phyloP scores from a whole-genome alignment of 2,888 invertebrate species.

The Lycia hirtaria region DNA sequence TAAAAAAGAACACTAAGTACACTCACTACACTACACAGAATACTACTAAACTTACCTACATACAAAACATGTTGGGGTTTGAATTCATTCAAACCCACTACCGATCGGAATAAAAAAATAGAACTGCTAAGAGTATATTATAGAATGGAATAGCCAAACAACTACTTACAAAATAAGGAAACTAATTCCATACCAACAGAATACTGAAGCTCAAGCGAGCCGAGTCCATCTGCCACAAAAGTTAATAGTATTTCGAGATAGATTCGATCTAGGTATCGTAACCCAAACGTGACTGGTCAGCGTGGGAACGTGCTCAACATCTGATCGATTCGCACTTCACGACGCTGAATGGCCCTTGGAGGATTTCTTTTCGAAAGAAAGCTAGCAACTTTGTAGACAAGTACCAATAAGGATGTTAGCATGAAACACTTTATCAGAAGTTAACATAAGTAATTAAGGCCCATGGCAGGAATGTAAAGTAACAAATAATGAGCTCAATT shows the following conservation, averaged over 20 bases:
- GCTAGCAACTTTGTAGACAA: conserved; percentile 10
- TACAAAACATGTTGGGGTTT: too few relatives aligned
- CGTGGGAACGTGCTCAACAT: conserved; percentile 23
- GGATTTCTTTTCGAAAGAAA: conserved; percentile 11
- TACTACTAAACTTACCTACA: too few relatives aligned
- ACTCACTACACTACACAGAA: too few relatives aligned
- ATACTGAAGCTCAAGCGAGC: background rate
- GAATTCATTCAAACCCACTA: too few relatives aligned
- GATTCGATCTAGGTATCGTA: conserved; percentile 12
- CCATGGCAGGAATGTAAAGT: too few relatives aligned
- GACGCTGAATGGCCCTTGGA: conserved; percentile 19
- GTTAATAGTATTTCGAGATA: conserved; percentile 11
- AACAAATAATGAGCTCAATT: too few relatives aligned
- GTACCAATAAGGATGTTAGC: background rate
- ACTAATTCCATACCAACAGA: background rate
- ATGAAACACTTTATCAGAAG: too few relatives aligned
- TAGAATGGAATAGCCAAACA: background rate
- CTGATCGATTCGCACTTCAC: conserved; percentile 31
- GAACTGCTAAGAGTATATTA: too few relatives aligned
- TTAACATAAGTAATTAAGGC: too few relatives aligned
- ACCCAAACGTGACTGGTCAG: conserved; percentile 10
- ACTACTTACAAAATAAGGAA: background rate
- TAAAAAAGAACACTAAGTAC: too few relatives aligned
- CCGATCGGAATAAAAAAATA: too few relatives aligned
- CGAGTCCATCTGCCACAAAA: conserved; percentile 6